A percentile compares a stretch with the other conserved stretches of the same genome.
These are phyloP conservation scores for Pachyramphus minor DNA, from an alignment of 2,113 vertebrate species.

Conservation along the genomic window DNA sequence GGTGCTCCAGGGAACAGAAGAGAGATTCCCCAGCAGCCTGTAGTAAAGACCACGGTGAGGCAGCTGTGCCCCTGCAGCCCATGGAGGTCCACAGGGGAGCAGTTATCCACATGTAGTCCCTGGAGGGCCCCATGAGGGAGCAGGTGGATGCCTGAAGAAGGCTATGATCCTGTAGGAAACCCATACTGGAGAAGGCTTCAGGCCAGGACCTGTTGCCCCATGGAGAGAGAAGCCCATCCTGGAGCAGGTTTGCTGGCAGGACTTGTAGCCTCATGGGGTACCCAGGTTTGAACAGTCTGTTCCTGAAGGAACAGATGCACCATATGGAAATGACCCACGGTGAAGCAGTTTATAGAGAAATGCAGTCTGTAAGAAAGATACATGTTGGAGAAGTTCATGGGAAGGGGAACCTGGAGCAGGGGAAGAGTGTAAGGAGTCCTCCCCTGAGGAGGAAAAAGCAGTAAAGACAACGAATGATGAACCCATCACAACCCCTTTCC, in stretches of 20 bases:
- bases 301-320: not conserved
- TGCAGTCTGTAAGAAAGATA: not conserved
- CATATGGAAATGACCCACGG: accelerated
- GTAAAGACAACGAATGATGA: not conserved
- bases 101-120: not conserved
- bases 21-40: not conserved
- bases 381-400: not conserved
- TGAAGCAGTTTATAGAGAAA: not conserved
- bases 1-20: not conserved
- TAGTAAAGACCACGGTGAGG: not conserved
- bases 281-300: not conserved
- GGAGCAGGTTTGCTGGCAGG: not conserved
- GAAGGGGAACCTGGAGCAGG: not conserved
- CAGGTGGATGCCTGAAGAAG: not conserved
- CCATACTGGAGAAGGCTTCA: not conserved
- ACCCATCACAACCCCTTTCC: not conserved
- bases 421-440: not conserved
- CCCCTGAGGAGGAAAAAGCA: not conserved
- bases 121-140: not conserved
- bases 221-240: not conserved
- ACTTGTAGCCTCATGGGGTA: not conserved
- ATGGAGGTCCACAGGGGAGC: too few relatives aligned
- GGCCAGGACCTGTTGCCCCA: not conserved
- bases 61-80: not conserved
- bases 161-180: not conserved